Percentiles rank a stretch among this genome's conserved stretches.
Evolutionary conservation across 2,888 invertebrate species (phyloP).

Genomic region (Cybosia mesomella): DNA sequence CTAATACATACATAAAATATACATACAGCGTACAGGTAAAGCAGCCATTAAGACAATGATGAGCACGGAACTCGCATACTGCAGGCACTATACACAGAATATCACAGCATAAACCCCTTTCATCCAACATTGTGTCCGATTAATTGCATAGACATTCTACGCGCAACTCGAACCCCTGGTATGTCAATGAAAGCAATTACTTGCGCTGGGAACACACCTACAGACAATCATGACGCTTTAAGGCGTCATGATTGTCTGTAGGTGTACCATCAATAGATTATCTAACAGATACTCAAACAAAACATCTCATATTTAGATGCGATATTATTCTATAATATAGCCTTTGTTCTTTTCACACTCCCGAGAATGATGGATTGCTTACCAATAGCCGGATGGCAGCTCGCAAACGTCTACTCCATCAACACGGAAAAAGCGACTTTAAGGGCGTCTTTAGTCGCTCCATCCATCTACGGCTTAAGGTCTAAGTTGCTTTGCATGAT

Average conservation of each 20-base stretch:
- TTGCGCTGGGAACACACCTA: slow-evolving; percentile 60
- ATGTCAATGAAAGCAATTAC: slow-evolving; percentile 84
- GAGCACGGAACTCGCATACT: slow-evolving; percentile 47
- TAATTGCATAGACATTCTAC: slow-evolving; percentile 81
- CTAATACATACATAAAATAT: slow-evolving; percentile 22
- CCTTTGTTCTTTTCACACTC: slow-evolving; percentile 73
- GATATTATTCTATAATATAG: slow-evolving; percentile 56
- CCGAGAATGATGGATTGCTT: slow-evolving; percentile 79
- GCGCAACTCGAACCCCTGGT: slow-evolving; percentile 66
- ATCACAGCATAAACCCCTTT: slow-evolving; percentile 66
- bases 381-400: slow-evolving; percentile 75
- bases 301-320: slow-evolving; percentile 59
- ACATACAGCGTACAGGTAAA: slow-evolving; percentile 23
- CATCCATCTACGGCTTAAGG: slow-evolving; percentile 64
- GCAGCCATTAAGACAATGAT: slow-evolving; percentile 43
- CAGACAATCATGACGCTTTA: slow-evolving; percentile 38
- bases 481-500: slow-evolving; percentile 72
- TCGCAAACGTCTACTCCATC: slow-evolving; percentile 71
- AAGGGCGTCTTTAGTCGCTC: slow-evolving; percentile 44
- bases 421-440: slow-evolving; percentile 66
- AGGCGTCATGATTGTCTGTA: background rate
- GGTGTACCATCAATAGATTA: slow-evolving; percentile 54
- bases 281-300: slow-evolving; percentile 46
- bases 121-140: slow-evolving; percentile 72
- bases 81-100: slow-evolving; percentile 39